These are phyloP conservation scores for Lepidostoma basale DNA, from an alignment of 1,140 invertebrate genomes.

Conservation along the genomic window DNA sequence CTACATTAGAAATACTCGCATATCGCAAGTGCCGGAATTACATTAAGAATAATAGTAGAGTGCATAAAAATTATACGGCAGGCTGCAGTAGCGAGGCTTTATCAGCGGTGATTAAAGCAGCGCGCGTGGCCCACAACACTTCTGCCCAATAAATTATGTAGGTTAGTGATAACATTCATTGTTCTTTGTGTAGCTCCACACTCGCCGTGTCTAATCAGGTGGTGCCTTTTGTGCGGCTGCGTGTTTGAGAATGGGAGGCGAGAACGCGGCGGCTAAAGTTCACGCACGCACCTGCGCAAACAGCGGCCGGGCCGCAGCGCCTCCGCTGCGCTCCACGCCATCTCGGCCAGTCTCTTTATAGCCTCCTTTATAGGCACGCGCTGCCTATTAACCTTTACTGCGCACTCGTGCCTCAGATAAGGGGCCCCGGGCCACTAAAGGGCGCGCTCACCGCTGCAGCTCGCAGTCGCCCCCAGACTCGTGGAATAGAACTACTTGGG, in stretches of 20 bases:
- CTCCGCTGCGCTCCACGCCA: background rate
- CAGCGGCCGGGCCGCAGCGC: background rate
- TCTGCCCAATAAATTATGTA: slow-evolving; percentile 20
- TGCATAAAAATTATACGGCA: slow-evolving; percentile 30
- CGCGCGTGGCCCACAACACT: background rate
- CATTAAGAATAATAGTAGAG: slow-evolving; percentile 3
- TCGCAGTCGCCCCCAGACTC: background rate
- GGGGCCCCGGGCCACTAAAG: background rate
- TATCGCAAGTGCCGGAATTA: background rate
- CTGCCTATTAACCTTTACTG: background rate
- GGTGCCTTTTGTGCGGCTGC: no score
- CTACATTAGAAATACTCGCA: slow-evolving; percentile 7
- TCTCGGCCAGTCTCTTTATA: background rate
- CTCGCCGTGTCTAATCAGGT: slow-evolving; percentile 42
- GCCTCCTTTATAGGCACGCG: background rate
- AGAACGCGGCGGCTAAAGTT: no score
- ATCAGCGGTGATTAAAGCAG: slow-evolving; percentile 46
- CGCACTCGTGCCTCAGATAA: slow-evolving; percentile 13
- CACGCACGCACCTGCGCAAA: slow-evolving; percentile 37
- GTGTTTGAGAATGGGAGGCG: no score
- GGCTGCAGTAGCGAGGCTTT: slow-evolving; percentile 40
- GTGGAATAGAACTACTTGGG: slow-evolving; percentile 54
- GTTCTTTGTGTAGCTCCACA: slow-evolving; percentile 37
- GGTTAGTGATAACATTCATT: slow-evolving; percentile 46
- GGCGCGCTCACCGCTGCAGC: background rate